Base-by-base conservation (phyloP, 2,113 vertebrate species). In the Periophthalmus modestus region DNA sequence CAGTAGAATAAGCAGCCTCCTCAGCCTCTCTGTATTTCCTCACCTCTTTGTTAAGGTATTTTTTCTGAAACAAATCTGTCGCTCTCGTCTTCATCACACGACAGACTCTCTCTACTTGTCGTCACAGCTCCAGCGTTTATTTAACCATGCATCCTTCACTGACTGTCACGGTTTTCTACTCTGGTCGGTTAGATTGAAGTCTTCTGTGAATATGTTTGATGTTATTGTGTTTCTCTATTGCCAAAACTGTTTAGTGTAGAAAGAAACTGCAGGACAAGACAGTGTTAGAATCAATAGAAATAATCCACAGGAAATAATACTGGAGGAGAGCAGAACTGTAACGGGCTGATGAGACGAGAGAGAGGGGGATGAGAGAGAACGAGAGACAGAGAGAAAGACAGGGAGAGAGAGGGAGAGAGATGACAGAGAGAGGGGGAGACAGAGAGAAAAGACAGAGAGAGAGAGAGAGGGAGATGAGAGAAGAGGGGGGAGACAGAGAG, bases 261-360 rank as follows among this genome's bases (percentile, higher is more conserved):
- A 36, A 33, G 48, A 73, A 68, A 81, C 79, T 69, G 21, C 21
- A 57, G 47, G 50, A 79, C 68, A 68, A 52, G 50, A 79, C 68
- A 68, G 48, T 65, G 28, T 28, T 71, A 28, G 24, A 75, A 71
- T 81, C 74, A 77, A 79, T 61, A 69, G 50, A 71, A 75, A 67
- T 72, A 57, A 62, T 33, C 78, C 47, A 69, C 71, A 82, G 77
- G 79, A 78, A 81, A 77, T 52, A 1, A 19, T 78, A 86, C 83
- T 76, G 86, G 84, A 83, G 78, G 84, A 87, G 79, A 72, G 69
- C 80, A 81, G 69, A 89, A 87, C 89, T 92, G 88, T 87, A 61
- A 91, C 52, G 75, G 74, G n/a, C n/a, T n/a, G n/a, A n/a, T n/a
- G n/a, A n/a, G n/a, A n/a, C n/a, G n/a, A n/a, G n/a, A n/a, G n/a